These are phyloP conservation scores for Neocloeon triangulifer DNA, from an alignment of 1,140 invertebrate species.

Conservation along the genomic window DNA sequence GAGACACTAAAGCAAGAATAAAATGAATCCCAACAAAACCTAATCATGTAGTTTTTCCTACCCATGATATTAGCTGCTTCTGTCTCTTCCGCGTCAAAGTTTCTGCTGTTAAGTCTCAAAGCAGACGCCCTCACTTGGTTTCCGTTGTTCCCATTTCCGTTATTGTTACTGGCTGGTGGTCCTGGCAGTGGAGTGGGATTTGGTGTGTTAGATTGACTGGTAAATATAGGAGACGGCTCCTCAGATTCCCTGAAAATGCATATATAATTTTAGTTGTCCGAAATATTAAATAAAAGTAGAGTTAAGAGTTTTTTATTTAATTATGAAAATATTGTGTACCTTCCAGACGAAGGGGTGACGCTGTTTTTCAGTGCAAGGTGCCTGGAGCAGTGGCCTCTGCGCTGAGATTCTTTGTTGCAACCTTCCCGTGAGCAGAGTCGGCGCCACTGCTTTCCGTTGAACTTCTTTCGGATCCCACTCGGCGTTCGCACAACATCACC, in stretches of 20 bases:
- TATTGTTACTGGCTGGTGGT: slow-evolving; percentile 18
- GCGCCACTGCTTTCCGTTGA: slow-evolving; percentile 98
- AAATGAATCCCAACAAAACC: neutral
- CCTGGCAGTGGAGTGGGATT: slow-evolving; percentile 3
- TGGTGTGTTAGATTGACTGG: slow-evolving; percentile 10
- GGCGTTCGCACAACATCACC: slow-evolving; percentile 92
- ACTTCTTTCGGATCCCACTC: slow-evolving; percentile 94
- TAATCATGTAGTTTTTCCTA: slow-evolving; percentile 13
- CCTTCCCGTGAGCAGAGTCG: slow-evolving; percentile 83
- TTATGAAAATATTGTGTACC: too few species aligned
- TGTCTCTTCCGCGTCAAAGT: slow-evolving; percentile 80
- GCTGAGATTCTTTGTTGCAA: slow-evolving; percentile 95
- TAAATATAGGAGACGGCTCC: too few species aligned
- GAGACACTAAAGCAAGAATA: slow-evolving; percentile 40
- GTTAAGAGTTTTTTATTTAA: too few species aligned
- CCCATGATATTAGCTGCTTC: slow-evolving; percentile 91
- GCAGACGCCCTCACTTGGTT: slow-evolving; percentile 36
- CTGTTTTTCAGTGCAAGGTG: slow-evolving; percentile 78
- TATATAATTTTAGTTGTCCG: too few species aligned
- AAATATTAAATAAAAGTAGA: too few species aligned
- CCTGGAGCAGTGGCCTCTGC: slow-evolving; percentile 84
- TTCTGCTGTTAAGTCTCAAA: too few species aligned
- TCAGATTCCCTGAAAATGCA: too few species aligned
- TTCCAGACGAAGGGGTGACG: slow-evolving; percentile 18
- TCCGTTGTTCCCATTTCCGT: slow-evolving; percentile 27